Conservation (phyloP, 2,113 vertebrate genomes). For the Larimichthys crocea region DNA sequence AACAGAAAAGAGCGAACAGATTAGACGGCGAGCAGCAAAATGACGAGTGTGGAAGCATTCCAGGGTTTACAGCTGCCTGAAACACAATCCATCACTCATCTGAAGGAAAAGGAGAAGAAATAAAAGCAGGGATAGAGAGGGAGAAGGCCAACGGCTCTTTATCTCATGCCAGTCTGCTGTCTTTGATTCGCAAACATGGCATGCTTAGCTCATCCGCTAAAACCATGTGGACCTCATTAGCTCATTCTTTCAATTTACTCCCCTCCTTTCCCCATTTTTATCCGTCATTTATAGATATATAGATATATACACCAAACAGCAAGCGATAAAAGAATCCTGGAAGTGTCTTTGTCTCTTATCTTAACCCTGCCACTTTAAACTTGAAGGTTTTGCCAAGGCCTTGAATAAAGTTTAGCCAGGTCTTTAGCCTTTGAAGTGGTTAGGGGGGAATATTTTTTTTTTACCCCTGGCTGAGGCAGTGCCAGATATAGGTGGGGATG, state of each 20-base stretch:
- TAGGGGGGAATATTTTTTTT: neutral
- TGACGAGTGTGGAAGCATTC: constrained; percentile 53
- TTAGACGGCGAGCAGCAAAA: constrained; percentile 46
- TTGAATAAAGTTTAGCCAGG: constrained; percentile 38
- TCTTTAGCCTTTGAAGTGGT: constrained; percentile 63
- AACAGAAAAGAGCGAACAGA: constrained; percentile 63
- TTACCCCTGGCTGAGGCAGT: neutral
- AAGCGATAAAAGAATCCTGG: constrained; percentile 48
- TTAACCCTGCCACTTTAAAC: constrained; percentile 29
- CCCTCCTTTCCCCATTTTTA: constrained; percentile 19
- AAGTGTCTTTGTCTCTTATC: constrained; percentile 53
- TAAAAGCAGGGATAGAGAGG: constrained; percentile 30
- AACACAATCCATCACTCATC: constrained; percentile 71
- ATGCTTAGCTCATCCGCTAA: constrained; percentile 69
- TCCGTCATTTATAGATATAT: constrained; percentile 70
- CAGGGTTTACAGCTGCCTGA: constrained; percentile 66
- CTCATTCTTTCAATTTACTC: constrained; percentile 37
- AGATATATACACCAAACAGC: constrained; percentile 41
- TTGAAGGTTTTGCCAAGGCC: constrained; percentile 48
- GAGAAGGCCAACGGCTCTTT: constrained; percentile 54
- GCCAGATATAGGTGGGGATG: constrained; percentile 22
- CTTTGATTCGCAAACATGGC: constrained; percentile 70
- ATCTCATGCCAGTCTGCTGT: constrained; percentile 79
- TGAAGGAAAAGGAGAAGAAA: constrained; percentile 46
- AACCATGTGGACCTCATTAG: constrained; percentile 76